These are phyloP conservation scores for Trachymyrmex cornetzi DNA, from an alignment of 1,140 invertebrate species.

Conservation along the genomic window DNA sequence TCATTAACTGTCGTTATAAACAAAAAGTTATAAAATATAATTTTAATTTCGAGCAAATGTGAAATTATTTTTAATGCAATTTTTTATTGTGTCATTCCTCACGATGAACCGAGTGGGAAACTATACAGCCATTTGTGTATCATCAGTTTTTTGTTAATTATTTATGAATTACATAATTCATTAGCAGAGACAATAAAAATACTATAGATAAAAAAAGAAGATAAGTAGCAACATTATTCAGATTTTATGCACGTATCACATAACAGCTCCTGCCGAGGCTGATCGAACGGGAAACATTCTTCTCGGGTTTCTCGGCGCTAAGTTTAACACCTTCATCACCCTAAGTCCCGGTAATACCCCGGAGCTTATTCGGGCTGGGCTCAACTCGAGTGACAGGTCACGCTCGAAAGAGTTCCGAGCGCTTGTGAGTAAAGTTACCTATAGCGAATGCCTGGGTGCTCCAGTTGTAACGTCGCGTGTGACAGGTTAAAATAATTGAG, in stretches of 20 bases:
- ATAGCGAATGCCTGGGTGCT: background rate
- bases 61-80: background rate
- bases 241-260: conserved; percentile 2
- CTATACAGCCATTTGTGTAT: conserved; percentile 66
- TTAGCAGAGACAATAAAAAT: background rate
- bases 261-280: conserved; percentile 20
- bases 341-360: conserved; percentile 54
- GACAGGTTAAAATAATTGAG: conserved; percentile 22
- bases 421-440: conserved; percentile 29
- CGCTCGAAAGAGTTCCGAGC: conserved; percentile 63
- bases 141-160: background rate
- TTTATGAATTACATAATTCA: background rate
- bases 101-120: conserved; percentile 43
- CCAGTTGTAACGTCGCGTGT: conserved; percentile 28
- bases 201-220: background rate
- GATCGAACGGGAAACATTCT: conserved; percentile 41
- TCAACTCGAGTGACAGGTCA: conserved; percentile 67
- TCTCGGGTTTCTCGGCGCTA: conserved; percentile 52
- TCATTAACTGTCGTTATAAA: background rate
- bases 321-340: conserved; percentile 63
- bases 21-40: background rate
- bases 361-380: conserved; percentile 58
- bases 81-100: conserved; percentile 5
- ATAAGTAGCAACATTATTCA: background rate
- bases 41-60: background rate